phyloP scores from a whole-genome alignment of 2,888 invertebrate species.

The Gymnoscelis rufifasciata region DNA sequence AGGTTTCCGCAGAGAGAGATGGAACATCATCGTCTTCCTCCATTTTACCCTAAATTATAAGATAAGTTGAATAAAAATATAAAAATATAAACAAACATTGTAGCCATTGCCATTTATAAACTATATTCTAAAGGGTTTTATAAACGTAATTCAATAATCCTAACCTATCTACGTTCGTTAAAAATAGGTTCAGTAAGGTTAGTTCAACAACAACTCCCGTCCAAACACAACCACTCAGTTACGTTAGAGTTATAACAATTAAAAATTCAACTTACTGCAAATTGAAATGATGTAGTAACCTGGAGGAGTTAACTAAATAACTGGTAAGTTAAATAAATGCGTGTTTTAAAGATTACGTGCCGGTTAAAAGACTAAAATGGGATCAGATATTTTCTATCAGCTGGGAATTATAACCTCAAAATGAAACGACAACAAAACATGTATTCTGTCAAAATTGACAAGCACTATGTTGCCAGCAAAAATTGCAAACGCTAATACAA shows the following conservation, averaged over 20 bases:
- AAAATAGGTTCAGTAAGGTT: slow-evolving; percentile 67
- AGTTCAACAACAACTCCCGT: slow-evolving; percentile 28
- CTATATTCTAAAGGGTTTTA: too few species aligned
- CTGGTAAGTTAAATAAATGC: slow-evolving; percentile 7
- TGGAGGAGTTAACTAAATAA: not conserved
- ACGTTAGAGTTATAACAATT: slow-evolving; percentile 1
- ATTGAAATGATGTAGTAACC: not conserved
- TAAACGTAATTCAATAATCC: too few species aligned
- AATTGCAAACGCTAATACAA: too few species aligned
- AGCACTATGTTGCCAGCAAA: too few species aligned
- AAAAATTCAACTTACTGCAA: slow-evolving; percentile 28
- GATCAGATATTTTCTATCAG: not conserved
- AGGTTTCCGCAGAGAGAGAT: slow-evolving; percentile 83
- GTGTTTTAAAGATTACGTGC: not conserved
- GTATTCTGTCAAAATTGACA: too few species aligned
- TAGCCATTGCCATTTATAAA: too few species aligned
- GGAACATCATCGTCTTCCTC: slow-evolving; percentile 81
- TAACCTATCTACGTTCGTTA: slow-evolving; percentile 33
- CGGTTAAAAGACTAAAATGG: not conserved
- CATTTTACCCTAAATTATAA: slow-evolving; percentile 34
- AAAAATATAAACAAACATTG: slow-evolving; percentile 8
- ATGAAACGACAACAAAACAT: too few species aligned
- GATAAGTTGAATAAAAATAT: not conserved
- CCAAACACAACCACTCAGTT: slow-evolving; percentile 6
- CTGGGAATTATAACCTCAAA: slow-evolving; percentile 14